Evolutionary conservation across 1,140 invertebrate genomes (phyloP).

Genomic region (Nebria ingens): DNA sequence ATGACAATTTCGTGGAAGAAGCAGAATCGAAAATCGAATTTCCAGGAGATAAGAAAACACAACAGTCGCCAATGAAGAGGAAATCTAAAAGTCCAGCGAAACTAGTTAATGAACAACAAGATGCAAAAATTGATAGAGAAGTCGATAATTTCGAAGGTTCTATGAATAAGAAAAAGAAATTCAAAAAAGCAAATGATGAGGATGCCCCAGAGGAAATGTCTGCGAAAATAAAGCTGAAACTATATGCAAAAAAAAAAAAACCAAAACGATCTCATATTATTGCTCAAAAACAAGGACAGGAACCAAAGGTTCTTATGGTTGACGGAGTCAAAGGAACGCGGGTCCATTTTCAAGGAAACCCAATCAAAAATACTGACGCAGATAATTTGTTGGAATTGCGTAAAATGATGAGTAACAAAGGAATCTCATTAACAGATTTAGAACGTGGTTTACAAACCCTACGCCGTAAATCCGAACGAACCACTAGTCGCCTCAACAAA

Average conservation of each 20-base stretch:
- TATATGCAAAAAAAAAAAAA: constrained; percentile 17
- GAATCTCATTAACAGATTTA: constrained; percentile 56
- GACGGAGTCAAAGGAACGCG: constrained; percentile 53
- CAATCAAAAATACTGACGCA: constrained; percentile 59
- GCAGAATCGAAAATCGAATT: constrained; percentile 39
- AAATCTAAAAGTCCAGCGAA: no score
- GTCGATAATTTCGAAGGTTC: constrained; percentile 24
- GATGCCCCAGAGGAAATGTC: constrained; percentile 18
- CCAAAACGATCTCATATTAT: no score
- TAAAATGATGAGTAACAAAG: constrained; percentile 53
- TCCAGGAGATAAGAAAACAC: no score
- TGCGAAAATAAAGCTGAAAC: constrained; percentile 18
- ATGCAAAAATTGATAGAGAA: constrained; percentile 13
- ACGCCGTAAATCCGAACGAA: constrained; percentile 60
- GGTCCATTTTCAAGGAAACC: constrained; percentile 55
- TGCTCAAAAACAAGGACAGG: no score
- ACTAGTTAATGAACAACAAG: constrained; percentile 9
- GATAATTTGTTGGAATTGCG: constrained; percentile 48
- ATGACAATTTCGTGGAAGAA: constrained; percentile 43
- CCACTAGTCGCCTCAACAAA: constrained; percentile 50
- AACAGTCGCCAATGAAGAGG: constrained; percentile 2
- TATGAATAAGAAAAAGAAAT: constrained; percentile 19
- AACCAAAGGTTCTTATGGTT: constrained; percentile 21
- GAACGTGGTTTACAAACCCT: constrained; percentile 54
- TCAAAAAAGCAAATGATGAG: constrained; percentile 19